Evolutionary conservation across 2,797 vertebrate species (phyloP), one percentile per base, ranked within the genome.

Genomic region (Myiotriccus ornatus): DNA sequence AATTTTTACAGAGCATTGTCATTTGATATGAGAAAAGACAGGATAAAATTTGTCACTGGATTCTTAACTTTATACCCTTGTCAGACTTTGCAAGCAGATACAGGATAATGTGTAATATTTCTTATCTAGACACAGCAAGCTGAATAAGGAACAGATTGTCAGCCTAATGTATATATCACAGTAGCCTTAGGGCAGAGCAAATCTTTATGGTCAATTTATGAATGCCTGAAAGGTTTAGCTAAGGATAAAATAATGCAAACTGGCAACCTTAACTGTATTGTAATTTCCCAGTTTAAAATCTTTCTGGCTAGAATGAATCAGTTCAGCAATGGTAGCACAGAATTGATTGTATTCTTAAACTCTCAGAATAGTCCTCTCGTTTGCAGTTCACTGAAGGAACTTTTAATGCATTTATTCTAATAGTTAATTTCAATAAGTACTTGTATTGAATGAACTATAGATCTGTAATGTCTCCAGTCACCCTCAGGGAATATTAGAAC

Each of bases 151-250:
- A 62, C 59, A 91, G 83, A 82, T 86, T 94, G 85, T 94, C 83
- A 88, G 39, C 43, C 53, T 88, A 94, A 84, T 90, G 81, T 90
- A 83, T 86, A 81, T 88, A 91, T 88, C 94, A 91, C 22, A 73
- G 59, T 63, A 44, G 91, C 94, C 87, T 59, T 46, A 47, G 85
- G 93, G 89, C 94, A 96, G 57, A 94, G 73, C 73, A 93, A 90
- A 91, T 86, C 85, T 91, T 91, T 88, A 84, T 47, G 83, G 93
- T 81, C 90, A 94, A 82, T 93, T 94, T 93, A 84, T 91, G 90
- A 95, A 71, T 63, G 69, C 80, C 80, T 94, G 91, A 88, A 94
- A 94, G 64, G 77, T 91, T 90, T 94, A 94, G 84, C 83, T 47
- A 90, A 86, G 59, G 93, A 88, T 88, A 93, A 90, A 94, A 78